Evolutionary conservation across 2,113 vertebrate species (phyloP).

Genomic region (Aegithalos caudatus): DNA sequence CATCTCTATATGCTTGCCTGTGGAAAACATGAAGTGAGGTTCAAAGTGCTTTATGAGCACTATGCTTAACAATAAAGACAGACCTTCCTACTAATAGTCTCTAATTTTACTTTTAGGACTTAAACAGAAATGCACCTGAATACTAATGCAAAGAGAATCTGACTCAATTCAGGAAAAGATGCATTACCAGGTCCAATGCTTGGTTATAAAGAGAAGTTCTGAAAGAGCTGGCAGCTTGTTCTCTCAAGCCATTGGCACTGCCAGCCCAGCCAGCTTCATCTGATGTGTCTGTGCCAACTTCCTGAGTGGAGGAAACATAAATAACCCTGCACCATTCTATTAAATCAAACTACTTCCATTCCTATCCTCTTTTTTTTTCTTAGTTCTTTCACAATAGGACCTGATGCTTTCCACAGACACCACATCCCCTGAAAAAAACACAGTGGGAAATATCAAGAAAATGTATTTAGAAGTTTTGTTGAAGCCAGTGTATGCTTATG

Average conservation of each 20-base stretch:
- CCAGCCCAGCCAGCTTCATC: accelerated
- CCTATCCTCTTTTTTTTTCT: not conserved
- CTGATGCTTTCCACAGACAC: not conserved
- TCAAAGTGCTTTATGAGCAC: not conserved
- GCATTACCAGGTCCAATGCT: not conserved
- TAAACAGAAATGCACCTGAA: not conserved
- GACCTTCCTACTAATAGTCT: not conserved
- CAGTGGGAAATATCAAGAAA: not conserved
- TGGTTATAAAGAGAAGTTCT: not conserved
- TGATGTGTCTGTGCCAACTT: accelerated
- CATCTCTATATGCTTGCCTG: not conserved
- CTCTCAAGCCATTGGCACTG: not conserved
- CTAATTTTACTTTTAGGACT: not conserved
- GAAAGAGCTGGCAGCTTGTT: not conserved
- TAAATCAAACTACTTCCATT: not conserved
- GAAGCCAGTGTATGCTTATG: not conserved
- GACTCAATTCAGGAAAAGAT: not conserved
- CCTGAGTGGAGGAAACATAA: not conserved
- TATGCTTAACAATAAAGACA: not conserved
- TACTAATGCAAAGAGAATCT: not conserved
- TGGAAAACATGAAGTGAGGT: not conserved
- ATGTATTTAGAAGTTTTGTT: not conserved
- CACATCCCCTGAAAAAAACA: not conserved
- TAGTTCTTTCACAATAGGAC: not conserved
- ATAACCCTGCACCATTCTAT: not conserved